A percentile compares a stretch with the other conserved stretches of the same genome.
Conservation (phyloP, 2,113 vertebrate genomes). For the Campylorhamphus procurvoides region DNA sequence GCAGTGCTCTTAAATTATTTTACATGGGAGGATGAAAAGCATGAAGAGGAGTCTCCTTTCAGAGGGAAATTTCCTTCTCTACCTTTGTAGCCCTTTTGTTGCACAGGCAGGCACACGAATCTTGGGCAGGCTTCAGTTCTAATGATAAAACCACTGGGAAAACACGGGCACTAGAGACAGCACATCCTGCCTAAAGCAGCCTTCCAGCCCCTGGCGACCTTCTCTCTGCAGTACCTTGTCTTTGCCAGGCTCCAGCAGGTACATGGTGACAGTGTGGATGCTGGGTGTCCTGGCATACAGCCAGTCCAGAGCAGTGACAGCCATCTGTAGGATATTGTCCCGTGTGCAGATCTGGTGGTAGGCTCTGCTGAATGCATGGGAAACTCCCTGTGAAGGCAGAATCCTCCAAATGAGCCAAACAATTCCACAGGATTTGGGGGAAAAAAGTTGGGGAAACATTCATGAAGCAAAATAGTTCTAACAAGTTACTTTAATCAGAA, state of each 20-base stretch:
- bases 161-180: neutral
- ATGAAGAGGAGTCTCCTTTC: neutral
- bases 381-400: conserved; percentile 73
- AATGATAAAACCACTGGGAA: neutral
- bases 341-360: conserved; percentile 70
- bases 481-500: neutral
- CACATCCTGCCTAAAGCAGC: neutral
- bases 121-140: neutral
- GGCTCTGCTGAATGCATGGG: conserved; percentile 73
- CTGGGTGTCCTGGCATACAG: conserved; percentile 22
- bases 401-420: neutral
- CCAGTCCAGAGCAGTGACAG: conserved; percentile 73
- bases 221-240: conserved; percentile 55
- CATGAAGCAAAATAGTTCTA: neutral
- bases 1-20: neutral
- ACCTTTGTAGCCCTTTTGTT: neutral
- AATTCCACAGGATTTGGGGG: neutral
- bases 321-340: conserved; percentile 67
- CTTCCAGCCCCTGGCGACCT: neutral
- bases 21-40: neutral
- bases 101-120: neutral
- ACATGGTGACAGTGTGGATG: conserved; percentile 41
- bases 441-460: neutral
- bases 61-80: neutral
- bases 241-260: conserved; percentile 63